Evolutionary conservation across 23 tunicate genomes (phyloP), one percentile per base, ranked within the genome.

Genomic region (Ciona savignyi): DNA sequence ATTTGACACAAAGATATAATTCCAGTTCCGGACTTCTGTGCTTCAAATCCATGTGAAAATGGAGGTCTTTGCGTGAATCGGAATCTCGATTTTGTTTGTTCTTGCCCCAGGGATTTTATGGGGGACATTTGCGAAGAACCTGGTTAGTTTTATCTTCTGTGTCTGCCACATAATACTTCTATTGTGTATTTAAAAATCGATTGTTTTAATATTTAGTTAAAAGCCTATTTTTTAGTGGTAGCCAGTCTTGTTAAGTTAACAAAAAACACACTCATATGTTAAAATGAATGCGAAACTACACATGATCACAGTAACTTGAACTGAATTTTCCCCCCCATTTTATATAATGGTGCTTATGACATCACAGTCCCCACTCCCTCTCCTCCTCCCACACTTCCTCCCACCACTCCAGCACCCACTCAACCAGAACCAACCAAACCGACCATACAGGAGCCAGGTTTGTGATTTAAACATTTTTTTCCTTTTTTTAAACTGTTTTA

Each of bases 41-140:
- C 48, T 15, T 74, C 91, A 22, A 66, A 85, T 30, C 97, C 97
- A 32, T 91, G 97, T 74, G 51, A 67, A 63, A 85, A 91, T 71
- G 91, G 85, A 1, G 97, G 90, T 1, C 31, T 84, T 20, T 91
- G 97, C 64, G 83, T 84, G 23, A 74, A 72, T 25, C 70, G 97
- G 32, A 65, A 19, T 20, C 25, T 66, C n/a, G 97, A 91, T 71
- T 85, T 65, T 33, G 97, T 85, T 32, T 91, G 97, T 60, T 80
- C 86, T 0, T 91, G 97, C 68, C 87, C 97, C 1, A 67, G 66
- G 31, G 89, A 88, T 62, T 84, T 79, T 66, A 65, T 78, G 75
- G 97, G 97, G 0, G 97, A 91, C 35, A 67, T 1, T 2, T 91
- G 97, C 72, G 97, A 91, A 74, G 25, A 25, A 23, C 62, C 80